phyloP scores from a whole-genome alignment of 1,140 invertebrate genomes.

The Platyscapa corneri region DNA sequence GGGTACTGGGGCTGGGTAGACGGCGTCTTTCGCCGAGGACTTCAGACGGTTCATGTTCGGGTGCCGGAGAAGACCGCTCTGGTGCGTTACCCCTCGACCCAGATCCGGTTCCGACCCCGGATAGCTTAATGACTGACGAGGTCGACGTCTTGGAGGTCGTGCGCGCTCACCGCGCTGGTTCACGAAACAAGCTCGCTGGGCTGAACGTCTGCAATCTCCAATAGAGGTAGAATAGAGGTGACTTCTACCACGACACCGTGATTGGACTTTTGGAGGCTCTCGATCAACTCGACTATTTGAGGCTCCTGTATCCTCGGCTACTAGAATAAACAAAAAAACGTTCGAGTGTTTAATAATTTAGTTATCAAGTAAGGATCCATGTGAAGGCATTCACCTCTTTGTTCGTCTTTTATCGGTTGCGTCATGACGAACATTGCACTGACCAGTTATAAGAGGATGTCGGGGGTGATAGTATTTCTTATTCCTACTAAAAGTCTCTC shows the following conservation, averaged over 20 bases:
- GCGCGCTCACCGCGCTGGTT: constrained; percentile 53
- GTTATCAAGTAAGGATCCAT: not conserved
- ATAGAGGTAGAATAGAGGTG: not conserved
- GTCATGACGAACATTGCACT: not conserved
- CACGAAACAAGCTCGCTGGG: constrained; percentile 18
- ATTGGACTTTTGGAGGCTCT: not conserved
- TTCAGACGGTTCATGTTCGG: constrained; percentile 51
- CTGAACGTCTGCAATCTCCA: no score
- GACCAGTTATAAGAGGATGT: not conserved
- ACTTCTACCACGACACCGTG: not conserved
- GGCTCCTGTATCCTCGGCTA: constrained; percentile 63
- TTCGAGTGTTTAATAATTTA: not conserved
- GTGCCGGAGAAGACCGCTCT: constrained; percentile 64
- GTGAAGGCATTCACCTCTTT: constrained; percentile 13
- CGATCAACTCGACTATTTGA: constrained; percentile 62
- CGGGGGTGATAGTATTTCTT: not conserved
- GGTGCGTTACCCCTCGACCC: constrained; percentile 43
- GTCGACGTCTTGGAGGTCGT: constrained; percentile 73
- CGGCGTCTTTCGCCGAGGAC: not conserved
- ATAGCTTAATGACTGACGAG: constrained; percentile 71
- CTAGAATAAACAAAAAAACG: constrained; percentile 58
- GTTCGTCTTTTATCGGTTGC: constrained; percentile 1
- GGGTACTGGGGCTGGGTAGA: not conserved
- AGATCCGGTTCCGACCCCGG: constrained; percentile 70
- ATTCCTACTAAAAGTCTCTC: not conserved